phyloP scores from a whole-genome alignment of 2,888 invertebrate genomes.

The Drosophila paranaensis region DNA sequence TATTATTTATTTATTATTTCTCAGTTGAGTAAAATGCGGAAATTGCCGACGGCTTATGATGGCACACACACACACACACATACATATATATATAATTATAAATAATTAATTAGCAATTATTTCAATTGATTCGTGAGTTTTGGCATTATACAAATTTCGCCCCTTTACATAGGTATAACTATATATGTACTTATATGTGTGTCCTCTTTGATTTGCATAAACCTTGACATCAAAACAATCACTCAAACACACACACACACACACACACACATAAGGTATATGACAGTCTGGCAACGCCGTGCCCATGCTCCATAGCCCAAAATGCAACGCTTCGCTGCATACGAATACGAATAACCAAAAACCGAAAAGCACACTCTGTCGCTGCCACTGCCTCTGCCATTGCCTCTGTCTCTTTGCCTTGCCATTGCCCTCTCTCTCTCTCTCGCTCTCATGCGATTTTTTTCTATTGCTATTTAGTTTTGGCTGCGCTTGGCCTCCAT shows the following conservation, averaged over 20 bases:
- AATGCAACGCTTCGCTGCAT: slow-evolving; percentile 79
- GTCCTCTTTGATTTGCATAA: slow-evolving; percentile 39
- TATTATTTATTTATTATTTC: slow-evolving; percentile 17
- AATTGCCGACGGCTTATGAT: slow-evolving; percentile 50
- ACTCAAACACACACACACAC: slow-evolving; percentile 16
- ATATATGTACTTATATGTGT: slow-evolving; percentile 15
- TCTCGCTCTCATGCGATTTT: slow-evolving; percentile 23
- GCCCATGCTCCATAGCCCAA: slow-evolving; percentile 63
- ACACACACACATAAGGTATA: slow-evolving; percentile 51
- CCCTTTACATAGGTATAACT: neutral
- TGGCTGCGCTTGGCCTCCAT: slow-evolving; percentile 80
- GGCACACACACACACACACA: slow-evolving; percentile 14
- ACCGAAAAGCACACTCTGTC: slow-evolving; percentile 8
- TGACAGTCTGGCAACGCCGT: slow-evolving; percentile 72
- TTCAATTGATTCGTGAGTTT: slow-evolving; percentile 36
- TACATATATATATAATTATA: slow-evolving; percentile 23
- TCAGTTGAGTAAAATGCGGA: slow-evolving; percentile 69
- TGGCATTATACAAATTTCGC: slow-evolving; percentile 27
- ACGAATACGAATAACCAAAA: slow-evolving; percentile 58
- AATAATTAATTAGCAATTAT: slow-evolving; percentile 54
- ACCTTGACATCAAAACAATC: slow-evolving; percentile 66
- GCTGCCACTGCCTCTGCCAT: neutral
- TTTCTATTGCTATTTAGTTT: slow-evolving; percentile 72
- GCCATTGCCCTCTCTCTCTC: slow-evolving; percentile 4
- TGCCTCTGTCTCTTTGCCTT: neutral